Base-by-base conservation (phyloP, 2,888 invertebrate genomes). In the Drosophila niveifrons region DNA sequence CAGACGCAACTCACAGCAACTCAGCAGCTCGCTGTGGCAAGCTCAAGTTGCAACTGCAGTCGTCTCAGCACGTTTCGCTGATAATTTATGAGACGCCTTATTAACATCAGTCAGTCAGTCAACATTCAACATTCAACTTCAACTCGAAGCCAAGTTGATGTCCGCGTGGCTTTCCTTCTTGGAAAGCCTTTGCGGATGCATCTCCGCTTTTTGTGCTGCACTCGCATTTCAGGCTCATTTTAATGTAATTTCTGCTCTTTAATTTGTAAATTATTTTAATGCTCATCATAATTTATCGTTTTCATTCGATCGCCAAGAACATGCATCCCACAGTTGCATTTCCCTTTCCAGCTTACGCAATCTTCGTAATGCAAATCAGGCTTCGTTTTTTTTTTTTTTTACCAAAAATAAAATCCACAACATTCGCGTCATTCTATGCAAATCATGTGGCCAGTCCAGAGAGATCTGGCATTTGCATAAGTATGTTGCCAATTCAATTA, bases 231-330 rank as follows among this genome's bases (percentile, higher is more conserved):
- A 50, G 65, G 65, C 77, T 80, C 67, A 85, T 85, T 88, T 85
- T 83, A 69, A 82, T 82, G 84, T 87, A 80, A 78, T 84, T 89
- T 84, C 80, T 75, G 75, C 69, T 68, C 66, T 88, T 82, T 87
- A 90, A 90, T 90, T 90, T 90, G 82, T 90, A 87, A 87, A 90
- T 89, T 85, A 90, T 86, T 90, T 87, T 79, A 87, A 89, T 83
- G 79, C 78, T 78, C 59, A 75, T 89, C 80, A 82, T 57, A 83
- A 88, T 79, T 83, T 83, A 82, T 83, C 66, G 69, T 62, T 41
- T 41, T 15, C 9, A 36, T 23, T 15, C 11, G 10, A 11, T 39
- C 1, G 18, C 15, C 17, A 43, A 43, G 11, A n/a, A 6, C 36
- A 11, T 4, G 36, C 23, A 17, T 10, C 13, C 11, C 11, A 13